Conservation (phyloP, 2,888 invertebrate species). For the Drosophila gaucha region DNA sequence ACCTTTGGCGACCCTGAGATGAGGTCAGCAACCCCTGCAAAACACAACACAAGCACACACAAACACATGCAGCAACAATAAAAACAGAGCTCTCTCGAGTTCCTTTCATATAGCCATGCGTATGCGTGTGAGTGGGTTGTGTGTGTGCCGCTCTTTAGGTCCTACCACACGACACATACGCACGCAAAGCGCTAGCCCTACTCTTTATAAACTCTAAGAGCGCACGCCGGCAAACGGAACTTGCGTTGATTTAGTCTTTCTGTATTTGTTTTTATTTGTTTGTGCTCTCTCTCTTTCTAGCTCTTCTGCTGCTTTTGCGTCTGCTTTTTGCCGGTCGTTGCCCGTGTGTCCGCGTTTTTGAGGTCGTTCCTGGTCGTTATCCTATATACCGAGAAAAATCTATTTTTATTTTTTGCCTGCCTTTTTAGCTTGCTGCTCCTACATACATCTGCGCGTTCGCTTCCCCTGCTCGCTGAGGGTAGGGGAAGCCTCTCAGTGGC, state of each 20-base stretch:
- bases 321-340: conserved; percentile 71
- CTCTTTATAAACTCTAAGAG: conserved; percentile 9
- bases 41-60: conserved; percentile 18
- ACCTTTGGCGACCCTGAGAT: conserved; percentile 85
- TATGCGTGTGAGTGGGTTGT: conserved; percentile 15
- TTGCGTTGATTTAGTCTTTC: conserved; percentile 16
- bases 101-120: background rate
- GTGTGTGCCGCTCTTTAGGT: conserved; percentile 30
- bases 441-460: background rate
- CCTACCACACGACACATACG: conserved; percentile 28
- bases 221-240: conserved; percentile 1
- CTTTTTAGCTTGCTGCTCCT: conserved; percentile 20
- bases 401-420: conserved; percentile 73
- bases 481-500: conserved; percentile 9
- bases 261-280: background rate
- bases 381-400: conserved; percentile 83
- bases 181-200: conserved; percentile 10
- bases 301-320: conserved; percentile 23
- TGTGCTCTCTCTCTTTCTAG: conserved; percentile 1
- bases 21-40: conserved; percentile 85
- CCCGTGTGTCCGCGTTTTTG: conserved; percentile 68
- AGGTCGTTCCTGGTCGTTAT: conserved; percentile 84
- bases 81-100: conserved; percentile 22
- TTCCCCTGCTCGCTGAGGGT: conserved; percentile 5
- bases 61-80: conserved; percentile 22